Conservation (phyloP, 2,888 invertebrate genomes). For the Dromius quadrimaculatus region DNA sequence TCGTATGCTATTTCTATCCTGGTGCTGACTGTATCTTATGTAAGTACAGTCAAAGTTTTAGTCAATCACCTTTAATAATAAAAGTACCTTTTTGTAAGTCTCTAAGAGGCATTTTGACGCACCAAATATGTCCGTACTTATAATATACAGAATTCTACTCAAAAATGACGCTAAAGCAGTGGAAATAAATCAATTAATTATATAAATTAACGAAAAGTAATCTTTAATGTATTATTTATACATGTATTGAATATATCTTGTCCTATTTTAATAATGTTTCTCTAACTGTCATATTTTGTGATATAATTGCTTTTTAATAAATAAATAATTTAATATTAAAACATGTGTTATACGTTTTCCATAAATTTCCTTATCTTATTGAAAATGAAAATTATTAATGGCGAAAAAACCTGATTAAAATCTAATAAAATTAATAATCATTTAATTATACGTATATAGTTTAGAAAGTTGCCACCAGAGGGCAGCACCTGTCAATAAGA, state of each 20-base stretch:
- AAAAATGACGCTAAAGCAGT: no score
- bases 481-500: no score
- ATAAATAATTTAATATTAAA: constrained; percentile 53
- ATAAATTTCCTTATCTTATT: no score
- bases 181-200: not conserved
- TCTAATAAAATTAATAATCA: no score
- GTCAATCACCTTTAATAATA: constrained; percentile 46
- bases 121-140: constrained; percentile 49
- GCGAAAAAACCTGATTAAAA: no score
- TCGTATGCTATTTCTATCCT: constrained; percentile 40
- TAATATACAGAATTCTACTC: constrained; percentile 9
- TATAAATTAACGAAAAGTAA: constrained; percentile 26
- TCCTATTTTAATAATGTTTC: constrained; percentile 59
- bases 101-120: constrained; percentile 59
- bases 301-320: constrained; percentile 69
- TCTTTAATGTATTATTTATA: constrained; percentile 42
- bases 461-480: no score
- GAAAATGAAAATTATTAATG: no score
- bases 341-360: no score
- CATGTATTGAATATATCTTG: constrained; percentile 21
- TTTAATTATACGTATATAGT: no score
- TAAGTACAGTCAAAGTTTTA: constrained; percentile 48
- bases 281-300: constrained; percentile 68
- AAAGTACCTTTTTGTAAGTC: constrained; percentile 58
- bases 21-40: constrained; percentile 42